Conservation (phyloP, 2,113 vertebrate genomes). For the Sinocyclocheilus grahami region DNA sequence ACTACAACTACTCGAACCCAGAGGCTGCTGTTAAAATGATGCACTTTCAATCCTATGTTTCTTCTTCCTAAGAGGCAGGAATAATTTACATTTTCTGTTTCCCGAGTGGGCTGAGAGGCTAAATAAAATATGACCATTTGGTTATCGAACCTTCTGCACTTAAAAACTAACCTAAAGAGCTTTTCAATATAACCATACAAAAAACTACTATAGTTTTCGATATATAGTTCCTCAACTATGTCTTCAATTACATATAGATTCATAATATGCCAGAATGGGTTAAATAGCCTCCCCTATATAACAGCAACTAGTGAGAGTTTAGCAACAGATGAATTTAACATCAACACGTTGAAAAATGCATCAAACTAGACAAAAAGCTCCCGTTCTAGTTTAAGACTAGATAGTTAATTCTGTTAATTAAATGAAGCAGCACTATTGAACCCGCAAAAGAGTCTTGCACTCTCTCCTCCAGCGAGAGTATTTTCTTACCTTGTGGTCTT, state of each 20-base stretch:
- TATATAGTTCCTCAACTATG: background rate
- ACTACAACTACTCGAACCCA: slow-evolving; percentile 58
- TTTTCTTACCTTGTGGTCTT: slow-evolving; percentile 70
- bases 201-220: background rate
- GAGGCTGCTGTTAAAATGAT: background rate
- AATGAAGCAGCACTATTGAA: background rate
- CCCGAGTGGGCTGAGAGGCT: background rate
- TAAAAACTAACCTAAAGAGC: background rate
- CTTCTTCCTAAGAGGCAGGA: background rate
- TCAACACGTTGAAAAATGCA: background rate
- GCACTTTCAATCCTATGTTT: background rate
- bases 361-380: background rate
- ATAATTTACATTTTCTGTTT: background rate
- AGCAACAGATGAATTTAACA: background rate
- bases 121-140: slow-evolving; percentile 10
- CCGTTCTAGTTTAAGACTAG: background rate
- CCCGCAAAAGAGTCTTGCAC: background rate
- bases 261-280: background rate
- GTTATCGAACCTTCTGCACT: background rate
- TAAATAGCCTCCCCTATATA: background rate
- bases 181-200: background rate
- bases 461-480: slow-evolving; percentile 38
- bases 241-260: background rate
- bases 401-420: background rate
- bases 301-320: background rate